Evolutionary conservation across 2,797 vertebrate species (phyloP).

Genomic region (Falco cherrug): DNA sequence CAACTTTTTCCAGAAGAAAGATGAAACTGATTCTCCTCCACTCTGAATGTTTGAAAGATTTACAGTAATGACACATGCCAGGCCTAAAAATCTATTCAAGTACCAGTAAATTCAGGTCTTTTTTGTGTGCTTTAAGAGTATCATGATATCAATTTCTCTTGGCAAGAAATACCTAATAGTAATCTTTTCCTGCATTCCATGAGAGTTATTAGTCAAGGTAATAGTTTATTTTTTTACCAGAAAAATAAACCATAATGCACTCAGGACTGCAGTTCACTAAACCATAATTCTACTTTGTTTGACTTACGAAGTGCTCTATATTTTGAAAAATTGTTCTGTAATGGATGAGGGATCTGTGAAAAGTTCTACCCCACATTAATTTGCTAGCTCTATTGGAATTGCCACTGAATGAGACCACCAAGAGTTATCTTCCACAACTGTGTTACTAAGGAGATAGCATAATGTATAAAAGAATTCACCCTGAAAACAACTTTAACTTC

Average conservation of each 20-base stretch:
- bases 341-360: slow-evolving; percentile 82
- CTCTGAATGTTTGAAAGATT: slow-evolving; percentile 65
- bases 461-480: neutral
- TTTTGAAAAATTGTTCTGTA: slow-evolving; percentile 90
- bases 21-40: slow-evolving; percentile 33
- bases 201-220: slow-evolving; percentile 91
- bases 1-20: slow-evolving; percentile 55
- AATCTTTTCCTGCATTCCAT: slow-evolving; percentile 87
- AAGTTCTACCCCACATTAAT: slow-evolving; percentile 73
- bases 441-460: neutral
- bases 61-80: slow-evolving; percentile 68
- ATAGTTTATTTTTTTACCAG: slow-evolving; percentile 91
- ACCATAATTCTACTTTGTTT: slow-evolving; percentile 88
- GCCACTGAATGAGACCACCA: slow-evolving; percentile 79
- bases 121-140: slow-evolving; percentile 72
- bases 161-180: slow-evolving; percentile 72
- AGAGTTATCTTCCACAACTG: slow-evolving; percentile 65
- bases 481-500: neutral
- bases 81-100: slow-evolving; percentile 67
- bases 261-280: slow-evolving; percentile 72
- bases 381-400: slow-evolving; percentile 70
- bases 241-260: slow-evolving; percentile 91
- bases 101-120: slow-evolving; percentile 68
- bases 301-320: slow-evolving; percentile 84
- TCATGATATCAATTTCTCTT: slow-evolving; percentile 80